Conservation (phyloP, 1,140 invertebrate genomes). For the Lucilia cuprina region DNA sequence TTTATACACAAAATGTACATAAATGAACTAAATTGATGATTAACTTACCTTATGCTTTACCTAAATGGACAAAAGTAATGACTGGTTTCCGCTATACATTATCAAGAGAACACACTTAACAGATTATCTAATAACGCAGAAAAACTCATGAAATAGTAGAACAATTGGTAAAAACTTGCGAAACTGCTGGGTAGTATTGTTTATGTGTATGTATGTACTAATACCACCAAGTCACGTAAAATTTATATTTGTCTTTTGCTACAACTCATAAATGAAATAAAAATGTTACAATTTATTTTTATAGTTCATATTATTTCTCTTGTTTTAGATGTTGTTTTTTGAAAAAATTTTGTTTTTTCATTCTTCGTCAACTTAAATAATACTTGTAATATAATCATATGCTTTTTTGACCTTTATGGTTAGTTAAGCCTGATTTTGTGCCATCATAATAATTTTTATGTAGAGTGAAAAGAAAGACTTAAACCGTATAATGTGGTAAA, state of each 20-base stretch:
- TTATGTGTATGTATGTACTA: too few species aligned
- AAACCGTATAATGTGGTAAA: too few species aligned
- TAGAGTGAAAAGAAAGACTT: not conserved
- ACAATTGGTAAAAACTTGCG: too few species aligned
- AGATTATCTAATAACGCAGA: too few species aligned
- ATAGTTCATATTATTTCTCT: slow-evolving; percentile 2
- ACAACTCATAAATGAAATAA: not conserved
- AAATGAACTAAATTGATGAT: too few species aligned
- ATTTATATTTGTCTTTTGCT: slow-evolving; percentile 20
- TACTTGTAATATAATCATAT: slow-evolving; percentile 32
- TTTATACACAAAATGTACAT: too few species aligned
- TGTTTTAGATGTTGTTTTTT: not conserved
- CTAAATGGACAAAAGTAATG: too few species aligned
- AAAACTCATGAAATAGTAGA: too few species aligned
- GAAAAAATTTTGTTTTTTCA: not conserved
- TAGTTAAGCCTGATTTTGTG: slow-evolving; percentile 31
- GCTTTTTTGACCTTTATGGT: slow-evolving; percentile 31
- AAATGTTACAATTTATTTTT: slow-evolving; percentile 15
- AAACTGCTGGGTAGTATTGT: too few species aligned
- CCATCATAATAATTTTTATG: not conserved
- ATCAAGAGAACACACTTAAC: too few species aligned
- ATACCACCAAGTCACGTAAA: not conserved
- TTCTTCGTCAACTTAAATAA: not conserved
- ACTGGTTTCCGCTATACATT: too few species aligned
- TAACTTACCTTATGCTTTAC: too few species aligned